Conservation (phyloP, 2,113 vertebrate species). For the Hippolais icterina region DNA sequence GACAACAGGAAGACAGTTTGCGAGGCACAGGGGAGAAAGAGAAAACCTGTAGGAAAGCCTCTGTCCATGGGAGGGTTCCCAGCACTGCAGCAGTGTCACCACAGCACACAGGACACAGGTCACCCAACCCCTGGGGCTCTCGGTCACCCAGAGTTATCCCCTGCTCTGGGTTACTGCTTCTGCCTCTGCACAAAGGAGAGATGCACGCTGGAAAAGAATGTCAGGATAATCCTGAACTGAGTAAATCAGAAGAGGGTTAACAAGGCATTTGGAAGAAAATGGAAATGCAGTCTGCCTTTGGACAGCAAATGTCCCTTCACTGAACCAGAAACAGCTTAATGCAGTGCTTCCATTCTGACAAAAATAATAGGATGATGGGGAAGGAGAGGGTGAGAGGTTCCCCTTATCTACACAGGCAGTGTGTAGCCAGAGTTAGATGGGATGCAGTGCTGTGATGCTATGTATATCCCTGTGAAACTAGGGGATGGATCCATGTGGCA, state of each 20-base stretch:
- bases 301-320: neutral
- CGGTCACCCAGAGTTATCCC: rapidly evolving
- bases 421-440: neutral
- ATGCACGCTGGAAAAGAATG: rapidly evolving
- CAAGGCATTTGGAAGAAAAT: constrained; percentile 2
- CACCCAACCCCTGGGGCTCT: neutral
- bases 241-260: constrained; percentile 5
- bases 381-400: neutral
- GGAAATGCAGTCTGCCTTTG: constrained; percentile 1
- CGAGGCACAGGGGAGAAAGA: neutral
- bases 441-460: neutral
- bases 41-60: neutral
- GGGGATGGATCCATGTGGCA: neutral
- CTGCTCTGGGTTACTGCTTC: neutral
- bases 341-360: neutral
- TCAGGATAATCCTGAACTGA: neutral
- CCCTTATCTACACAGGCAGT: neutral
- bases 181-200: neutral
- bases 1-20: neutral
- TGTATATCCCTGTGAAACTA: neutral
- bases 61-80: neutral
- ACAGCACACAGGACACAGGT: neutral
- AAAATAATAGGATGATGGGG: neutral
- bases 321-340: constrained; percentile 47
- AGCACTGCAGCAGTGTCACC: neutral